Evolutionary conservation across 2,888 invertebrate species (phyloP).

Genomic region (Axea sp.): DNA sequence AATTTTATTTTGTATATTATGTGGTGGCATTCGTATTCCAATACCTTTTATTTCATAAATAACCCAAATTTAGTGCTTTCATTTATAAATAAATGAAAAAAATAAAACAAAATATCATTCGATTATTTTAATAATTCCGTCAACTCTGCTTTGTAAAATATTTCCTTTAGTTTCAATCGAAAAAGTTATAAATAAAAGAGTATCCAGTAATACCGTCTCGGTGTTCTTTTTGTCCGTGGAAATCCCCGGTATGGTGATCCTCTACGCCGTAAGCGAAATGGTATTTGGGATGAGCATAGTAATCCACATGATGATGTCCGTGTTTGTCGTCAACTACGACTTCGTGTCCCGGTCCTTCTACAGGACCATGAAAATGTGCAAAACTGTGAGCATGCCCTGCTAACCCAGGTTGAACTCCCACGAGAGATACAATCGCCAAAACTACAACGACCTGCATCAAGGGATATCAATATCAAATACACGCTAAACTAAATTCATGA

Average conservation of each 20-base stretch:
- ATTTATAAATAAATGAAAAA: too few relatives aligned
- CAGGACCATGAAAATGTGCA: constrained; percentile 75
- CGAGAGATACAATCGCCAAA: constrained; percentile 67
- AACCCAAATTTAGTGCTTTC: too few relatives aligned
- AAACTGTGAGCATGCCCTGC: constrained; percentile 77
- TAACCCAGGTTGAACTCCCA: constrained; percentile 66
- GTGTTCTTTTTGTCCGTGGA: constrained; percentile 77
- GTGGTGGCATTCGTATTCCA: too few relatives aligned
- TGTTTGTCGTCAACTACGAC: constrained; percentile 71
- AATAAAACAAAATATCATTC: neutral
- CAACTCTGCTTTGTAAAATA: neutral
- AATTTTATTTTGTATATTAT: too few relatives aligned
- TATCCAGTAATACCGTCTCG: constrained; percentile 71
- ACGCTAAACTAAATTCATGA: constrained; percentile 18
- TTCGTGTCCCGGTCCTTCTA: constrained; percentile 73
- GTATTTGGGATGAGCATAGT: constrained; percentile 73
- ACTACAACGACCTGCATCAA: constrained; percentile 67
- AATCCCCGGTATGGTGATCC: constrained; percentile 75
- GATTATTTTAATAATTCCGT: neutral
- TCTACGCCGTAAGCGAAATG: constrained; percentile 73
- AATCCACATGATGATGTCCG: constrained; percentile 72
- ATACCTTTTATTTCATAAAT: too few relatives aligned
- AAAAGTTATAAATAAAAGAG: constrained; percentile 33
- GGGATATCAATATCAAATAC: constrained; percentile 55
- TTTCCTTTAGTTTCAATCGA: neutral